These are phyloP conservation scores for Alcedo atthis DNA, from an alignment of 2,797 vertebrate species.

Conservation along the genomic window DNA sequence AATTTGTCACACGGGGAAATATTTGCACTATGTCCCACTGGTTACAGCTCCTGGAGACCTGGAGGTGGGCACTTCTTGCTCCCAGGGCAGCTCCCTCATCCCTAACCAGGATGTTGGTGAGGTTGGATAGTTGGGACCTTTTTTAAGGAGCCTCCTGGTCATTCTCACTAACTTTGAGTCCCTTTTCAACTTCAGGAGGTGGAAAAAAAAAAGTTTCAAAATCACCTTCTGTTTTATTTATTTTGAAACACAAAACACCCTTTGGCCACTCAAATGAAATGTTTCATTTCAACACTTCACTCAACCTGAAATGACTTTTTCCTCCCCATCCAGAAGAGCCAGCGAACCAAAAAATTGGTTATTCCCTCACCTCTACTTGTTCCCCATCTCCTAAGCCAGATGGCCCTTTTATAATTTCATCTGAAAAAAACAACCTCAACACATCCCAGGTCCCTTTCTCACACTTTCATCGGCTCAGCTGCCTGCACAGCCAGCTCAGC, in stretches of 20 bases:
- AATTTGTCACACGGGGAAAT: neutral
- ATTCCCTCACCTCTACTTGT: neutral
- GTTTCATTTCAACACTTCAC: neutral
- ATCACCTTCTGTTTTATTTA: neutral
- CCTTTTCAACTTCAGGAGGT: neutral
- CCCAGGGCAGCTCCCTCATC: neutral
- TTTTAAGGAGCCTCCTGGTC: neutral
- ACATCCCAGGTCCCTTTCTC: neutral
- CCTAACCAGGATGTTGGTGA: neutral
- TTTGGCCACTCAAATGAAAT: neutral
- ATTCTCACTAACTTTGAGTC: neutral
- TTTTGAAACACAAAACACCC: neutral
- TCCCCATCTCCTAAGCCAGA: neutral
- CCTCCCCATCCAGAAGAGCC: neutral
- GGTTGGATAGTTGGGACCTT: neutral
- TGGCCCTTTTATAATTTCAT: neutral
- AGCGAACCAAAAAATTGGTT: neutral
- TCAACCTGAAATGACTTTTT: neutral
- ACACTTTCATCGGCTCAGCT: neutral
- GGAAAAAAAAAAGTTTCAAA: neutral
- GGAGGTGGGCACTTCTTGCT: neutral
- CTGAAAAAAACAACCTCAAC: too few species aligned
- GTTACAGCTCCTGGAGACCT: neutral
- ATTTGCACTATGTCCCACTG: neutral
- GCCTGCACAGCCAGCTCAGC: accelerated